Evolutionary conservation across 2,113 vertebrate genomes (phyloP), one percentile per base, ranked within the genome.

Genomic region (Empidonax traillii): DNA sequence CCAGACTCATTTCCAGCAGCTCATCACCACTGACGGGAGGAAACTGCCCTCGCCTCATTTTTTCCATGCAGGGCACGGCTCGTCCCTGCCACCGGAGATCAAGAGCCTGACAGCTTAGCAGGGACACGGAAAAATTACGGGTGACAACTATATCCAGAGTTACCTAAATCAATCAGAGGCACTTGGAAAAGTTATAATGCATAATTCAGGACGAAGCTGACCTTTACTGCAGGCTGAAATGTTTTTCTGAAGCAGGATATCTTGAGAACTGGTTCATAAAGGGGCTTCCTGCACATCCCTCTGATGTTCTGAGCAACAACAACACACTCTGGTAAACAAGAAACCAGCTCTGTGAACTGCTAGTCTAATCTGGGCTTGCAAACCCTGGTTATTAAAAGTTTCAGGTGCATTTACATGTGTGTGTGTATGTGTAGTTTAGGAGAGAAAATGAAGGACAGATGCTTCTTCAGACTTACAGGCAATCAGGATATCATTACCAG

Each of bases 201-300:
- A 14, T 69, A 88, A 82, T 95, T 68, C 74, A 89, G 41, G n/a
- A 35, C 68, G 81, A 89, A 73, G 53, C 20, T 95, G 74, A 85
- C 47, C 79, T 96, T 92, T 90, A 25, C 66, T 35, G 41, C 61
- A 62, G 71, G 62, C 31, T 58, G 71, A 58, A 85, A 49, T 71
- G 24, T 71, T 78, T 81, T 84, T 67, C 86, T 75, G 69, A 74
- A 66, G 59, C 12, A 83, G 35, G n/a, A 6, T 71, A 23, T 59
- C 53, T 74, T 55, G 33, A 86, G 46, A 90, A 80, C 31, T 39
- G 46, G 16, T 85, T 94, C 31, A 61, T 31, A 72, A 87, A 92
- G 31, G 31, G 28, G 44, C 18, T 91, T 82, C 56, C 53, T 62
- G 24, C 33, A 37, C 19, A 25, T 69, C 79, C 18, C 22, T 81